Evolutionary conservation across 2,113 vertebrate species (phyloP).

Genomic region (Nycticorax nycticorax): DNA sequence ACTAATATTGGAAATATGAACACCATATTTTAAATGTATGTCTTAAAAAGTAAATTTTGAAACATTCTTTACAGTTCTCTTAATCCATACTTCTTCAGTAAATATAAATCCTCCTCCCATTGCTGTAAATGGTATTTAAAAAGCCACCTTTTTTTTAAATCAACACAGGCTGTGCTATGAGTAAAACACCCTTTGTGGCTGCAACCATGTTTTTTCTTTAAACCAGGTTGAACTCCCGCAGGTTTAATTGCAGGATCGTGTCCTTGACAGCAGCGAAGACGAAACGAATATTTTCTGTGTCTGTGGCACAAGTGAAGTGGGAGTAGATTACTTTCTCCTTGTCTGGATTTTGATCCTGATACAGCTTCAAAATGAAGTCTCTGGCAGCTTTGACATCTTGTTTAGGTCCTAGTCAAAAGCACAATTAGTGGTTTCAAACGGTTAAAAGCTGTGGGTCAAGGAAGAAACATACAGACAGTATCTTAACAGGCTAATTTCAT

Average conservation of each 20-base stretch:
- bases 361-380: conserved; percentile 89
- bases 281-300: conserved; percentile 89
- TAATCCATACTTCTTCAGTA: neutral
- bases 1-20: neutral
- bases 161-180: neutral
- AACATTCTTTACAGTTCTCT: neutral
- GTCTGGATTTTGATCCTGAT: conserved; percentile 86
- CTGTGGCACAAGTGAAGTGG: conserved; percentile 88
- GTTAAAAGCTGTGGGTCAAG: neutral
- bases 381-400: conserved; percentile 78
- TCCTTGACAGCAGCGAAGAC: conserved; percentile 89
- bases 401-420: conserved; percentile 77
- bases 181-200: neutral
- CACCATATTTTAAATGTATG: neutral
- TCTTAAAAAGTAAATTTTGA: neutral
- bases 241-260: conserved; percentile 88
- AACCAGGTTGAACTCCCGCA: conserved; percentile 85
- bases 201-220: neutral
- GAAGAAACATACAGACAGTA: neutral
- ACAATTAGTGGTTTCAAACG: neutral
- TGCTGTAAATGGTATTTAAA: neutral
- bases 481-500: neutral
- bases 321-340: conserved; percentile 86
- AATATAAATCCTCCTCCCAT: neutral
- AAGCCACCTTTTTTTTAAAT: neutral